Evolutionary conservation across 2,888 invertebrate species (phyloP), one percentile per base, ranked within the genome.

Genomic region (Spicauda simplicius): DNA sequence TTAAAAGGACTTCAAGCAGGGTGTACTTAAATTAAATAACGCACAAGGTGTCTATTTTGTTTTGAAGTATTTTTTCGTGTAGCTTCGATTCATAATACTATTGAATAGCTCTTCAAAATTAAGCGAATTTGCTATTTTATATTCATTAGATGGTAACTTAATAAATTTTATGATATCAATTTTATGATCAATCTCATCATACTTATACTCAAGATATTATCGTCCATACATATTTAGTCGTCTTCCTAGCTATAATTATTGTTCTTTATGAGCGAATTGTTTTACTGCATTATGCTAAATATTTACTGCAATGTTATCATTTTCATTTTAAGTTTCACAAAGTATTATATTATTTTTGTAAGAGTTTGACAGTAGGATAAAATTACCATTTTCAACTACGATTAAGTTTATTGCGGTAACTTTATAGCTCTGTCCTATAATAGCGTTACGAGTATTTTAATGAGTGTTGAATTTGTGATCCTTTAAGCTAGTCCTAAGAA

Each of bases 381-480:
- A 20, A 64, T 50, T 20, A 53, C 37, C 18, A 20, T 57, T 53
- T 64, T 50, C 25, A 41, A 53, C 25, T 64, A 14, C 20, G 14
- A 12, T 11, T 58, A 33, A 12, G 30, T 65, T 54, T 55, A 14
- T 52, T 16, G 37, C 19, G 45, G 33, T 66, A 59, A 54, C 8
- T 18, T 25, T 25, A 59, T 33, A 33, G 54, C 60, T 55, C 58
- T 68, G 58, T 67, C 64, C 64, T 66, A 60, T 25, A 45, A 48
- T 48, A 48, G 16, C n/a, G n/a, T 48, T 48, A n/a, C 48, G 16
- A 48, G 11, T 48, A 48, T 16, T 14, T 48, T 16, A 48, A 80
- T 88, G 87, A 82, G 81, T 86, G 85, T 91, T 85, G 75, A 85
- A 83, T 89, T 88, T 91, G 88, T 91, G 89, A 91, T 89, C 84